Conservation (phyloP, 2,113 vertebrate species). For the Micronycteris hirsuta region DNA sequence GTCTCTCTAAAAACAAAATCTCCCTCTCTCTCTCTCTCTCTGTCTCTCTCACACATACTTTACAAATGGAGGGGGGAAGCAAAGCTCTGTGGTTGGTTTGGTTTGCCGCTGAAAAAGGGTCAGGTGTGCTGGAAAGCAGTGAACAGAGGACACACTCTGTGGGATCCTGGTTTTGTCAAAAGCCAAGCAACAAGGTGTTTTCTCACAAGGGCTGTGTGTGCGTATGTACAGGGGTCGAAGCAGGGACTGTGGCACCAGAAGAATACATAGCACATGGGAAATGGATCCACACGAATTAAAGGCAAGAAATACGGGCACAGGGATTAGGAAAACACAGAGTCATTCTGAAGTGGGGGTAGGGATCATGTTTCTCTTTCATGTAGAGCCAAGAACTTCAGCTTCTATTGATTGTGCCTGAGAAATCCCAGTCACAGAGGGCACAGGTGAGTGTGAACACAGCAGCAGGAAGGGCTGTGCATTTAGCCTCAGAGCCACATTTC, state of each 20-base stretch:
- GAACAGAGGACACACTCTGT: not conserved
- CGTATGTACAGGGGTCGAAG: not conserved
- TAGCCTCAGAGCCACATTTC: not conserved
- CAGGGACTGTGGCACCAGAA: not conserved
- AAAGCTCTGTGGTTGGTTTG: not conserved
- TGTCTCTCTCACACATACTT: not conserved
- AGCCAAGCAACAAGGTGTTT: not conserved
- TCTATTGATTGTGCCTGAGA: slow-evolving; percentile 19
- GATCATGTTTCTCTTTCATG: slow-evolving; percentile 46
- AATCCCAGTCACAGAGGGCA: not conserved
- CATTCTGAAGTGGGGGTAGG: not conserved
- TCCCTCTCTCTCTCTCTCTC: not conserved
- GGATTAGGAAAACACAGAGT: slow-evolving; percentile 23
- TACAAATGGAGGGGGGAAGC: not conserved
- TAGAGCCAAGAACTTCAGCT: slow-evolving; percentile 25
- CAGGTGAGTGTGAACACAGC: not conserved
- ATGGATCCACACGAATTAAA: not conserved
- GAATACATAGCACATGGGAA: not conserved
- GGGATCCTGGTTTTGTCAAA: slow-evolving; percentile 4
- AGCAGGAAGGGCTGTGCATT: not conserved
- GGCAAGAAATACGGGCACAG: not conserved
- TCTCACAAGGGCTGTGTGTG: not conserved
- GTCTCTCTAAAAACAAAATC: too few relatives aligned
- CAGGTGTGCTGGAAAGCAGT: slow-evolving; percentile 1
- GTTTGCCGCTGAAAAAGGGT: not conserved